phyloP scores from a whole-genome alignment of 2,113 vertebrate species.

The Sander vitreus region DNA sequence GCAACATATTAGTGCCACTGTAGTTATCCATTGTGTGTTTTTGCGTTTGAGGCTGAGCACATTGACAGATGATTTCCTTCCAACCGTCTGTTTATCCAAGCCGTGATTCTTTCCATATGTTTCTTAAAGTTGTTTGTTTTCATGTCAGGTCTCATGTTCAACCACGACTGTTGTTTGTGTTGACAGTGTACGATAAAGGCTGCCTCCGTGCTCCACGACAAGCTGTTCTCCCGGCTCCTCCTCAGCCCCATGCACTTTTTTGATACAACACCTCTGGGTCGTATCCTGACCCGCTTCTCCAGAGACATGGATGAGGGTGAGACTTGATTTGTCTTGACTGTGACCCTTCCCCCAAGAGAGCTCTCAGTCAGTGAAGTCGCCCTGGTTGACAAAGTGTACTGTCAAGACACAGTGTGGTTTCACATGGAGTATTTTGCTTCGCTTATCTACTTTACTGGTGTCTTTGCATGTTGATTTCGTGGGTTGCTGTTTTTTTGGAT shows the following conservation, averaged over 20 bases:
- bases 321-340: conserved; percentile 67
- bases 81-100: conserved; percentile 48
- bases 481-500: conserved; percentile 3
- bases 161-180: conserved; percentile 58
- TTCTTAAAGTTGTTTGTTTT: conserved; percentile 64
- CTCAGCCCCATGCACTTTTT: conserved; percentile 86
- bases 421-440: conserved; percentile 44
- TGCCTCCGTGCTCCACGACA: conserved; percentile 85
- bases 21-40: conserved; percentile 36
- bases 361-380: conserved; percentile 60
- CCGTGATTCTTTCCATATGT: conserved; percentile 46
- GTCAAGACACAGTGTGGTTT: conserved; percentile 51
- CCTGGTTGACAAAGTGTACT: conserved; percentile 63
- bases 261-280: conserved; percentile 88
- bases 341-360: conserved; percentile 54
- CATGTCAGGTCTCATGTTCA: conserved; percentile 52
- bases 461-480: conserved; percentile 48
- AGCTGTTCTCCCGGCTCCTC: conserved; percentile 84
- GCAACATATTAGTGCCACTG: conserved; percentile 26
- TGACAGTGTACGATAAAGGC: conserved; percentile 85
- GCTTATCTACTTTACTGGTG: conserved; percentile 51
- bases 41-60: conserved; percentile 16
- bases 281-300: conserved; percentile 88
- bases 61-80: conserved; percentile 37
- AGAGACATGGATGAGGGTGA: conserved; percentile 89